These are phyloP conservation scores for Camponotus floridanus DNA, from an alignment of 1,140 invertebrate species.

Conservation along the genomic window DNA sequence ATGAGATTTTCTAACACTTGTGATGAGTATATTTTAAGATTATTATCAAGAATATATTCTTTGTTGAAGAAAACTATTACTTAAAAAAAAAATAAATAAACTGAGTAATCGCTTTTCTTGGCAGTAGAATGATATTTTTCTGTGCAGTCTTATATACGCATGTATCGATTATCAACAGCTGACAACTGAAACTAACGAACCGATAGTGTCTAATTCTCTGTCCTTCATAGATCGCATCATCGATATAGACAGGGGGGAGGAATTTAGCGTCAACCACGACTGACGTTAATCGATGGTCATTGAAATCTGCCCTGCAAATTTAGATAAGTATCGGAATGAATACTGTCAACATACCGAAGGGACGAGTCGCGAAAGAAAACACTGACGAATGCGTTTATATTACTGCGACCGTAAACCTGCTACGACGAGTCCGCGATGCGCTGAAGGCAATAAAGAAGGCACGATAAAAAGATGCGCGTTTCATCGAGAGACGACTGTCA, in stretches of 20 bases:
- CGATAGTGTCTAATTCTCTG: background rate
- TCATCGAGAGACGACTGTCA: background rate
- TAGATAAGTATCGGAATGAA: conserved; percentile 46
- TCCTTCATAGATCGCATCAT: background rate
- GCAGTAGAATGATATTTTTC: no score
- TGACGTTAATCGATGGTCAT: conserved; percentile 43
- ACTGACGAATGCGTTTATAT: conserved; percentile 19
- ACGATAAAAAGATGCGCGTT: conserved; percentile 29
- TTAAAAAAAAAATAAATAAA: no score
- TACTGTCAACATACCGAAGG: conserved; percentile 48
- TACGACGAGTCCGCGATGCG: background rate
- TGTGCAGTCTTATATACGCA: background rate
- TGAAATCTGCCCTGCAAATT: conserved; percentile 30
- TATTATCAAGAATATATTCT: no score
- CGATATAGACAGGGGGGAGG: background rate
- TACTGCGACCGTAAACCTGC: conserved; percentile 5
- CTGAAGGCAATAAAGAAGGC: conserved; percentile 9
- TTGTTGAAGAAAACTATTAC: no score
- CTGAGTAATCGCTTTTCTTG: no score
- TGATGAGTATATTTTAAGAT: no score
- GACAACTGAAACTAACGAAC: background rate
- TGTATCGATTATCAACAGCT: background rate
- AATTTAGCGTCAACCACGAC: conserved; percentile 28
- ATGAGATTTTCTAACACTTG: no score
- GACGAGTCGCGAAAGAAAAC: conserved; percentile 25